These are phyloP conservation scores for Kuschelorhynchus macadamiae DNA, from an alignment of 2,888 invertebrate genomes.

Conservation along the genomic window DNA sequence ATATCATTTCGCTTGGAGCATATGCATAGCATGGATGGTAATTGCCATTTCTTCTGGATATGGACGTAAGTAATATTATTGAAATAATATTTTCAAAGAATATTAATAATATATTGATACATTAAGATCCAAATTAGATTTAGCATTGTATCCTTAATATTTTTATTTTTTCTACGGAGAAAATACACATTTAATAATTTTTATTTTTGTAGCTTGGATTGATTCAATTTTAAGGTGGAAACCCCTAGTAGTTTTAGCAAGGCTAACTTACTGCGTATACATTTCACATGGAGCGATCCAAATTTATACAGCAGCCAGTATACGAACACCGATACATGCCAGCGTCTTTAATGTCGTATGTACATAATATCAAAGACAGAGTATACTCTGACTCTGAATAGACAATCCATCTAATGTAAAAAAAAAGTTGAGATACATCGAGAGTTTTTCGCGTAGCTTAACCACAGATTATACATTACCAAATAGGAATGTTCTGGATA, in stretches of 20 bases:
- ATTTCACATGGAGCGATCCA: slow-evolving; percentile 61
- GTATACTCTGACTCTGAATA: slow-evolving; percentile 38
- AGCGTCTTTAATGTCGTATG: slow-evolving; percentile 59
- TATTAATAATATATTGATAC: too few relatives aligned
- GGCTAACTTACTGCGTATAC: slow-evolving; percentile 61
- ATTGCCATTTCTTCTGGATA: slow-evolving; percentile 62
- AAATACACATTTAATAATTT: slow-evolving; percentile 5
- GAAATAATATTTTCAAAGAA: too few relatives aligned
- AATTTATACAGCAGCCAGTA: slow-evolving; percentile 57
- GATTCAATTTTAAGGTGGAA: slow-evolving; percentile 59
- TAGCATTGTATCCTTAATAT: too few relatives aligned
- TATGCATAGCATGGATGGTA: slow-evolving; percentile 62
- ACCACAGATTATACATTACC: too few relatives aligned
- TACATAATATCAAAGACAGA: slow-evolving; percentile 8
- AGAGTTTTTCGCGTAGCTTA: too few relatives aligned
- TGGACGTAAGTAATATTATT: slow-evolving; percentile 58
- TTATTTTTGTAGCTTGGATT: slow-evolving; percentile 56
- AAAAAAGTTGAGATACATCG: too few relatives aligned
- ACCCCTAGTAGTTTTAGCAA: slow-evolving; percentile 58
- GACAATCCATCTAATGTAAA: too few relatives aligned
- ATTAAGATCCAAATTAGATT: too few relatives aligned
- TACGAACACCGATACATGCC: slow-evolving; percentile 57
- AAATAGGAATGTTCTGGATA: too few relatives aligned
- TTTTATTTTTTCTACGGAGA: too few relatives aligned
- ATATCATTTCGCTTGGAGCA: slow-evolving; percentile 62